Base-by-base conservation (phyloP, 2,888 invertebrate species). In the Pristionchus exspectatus region DNA sequence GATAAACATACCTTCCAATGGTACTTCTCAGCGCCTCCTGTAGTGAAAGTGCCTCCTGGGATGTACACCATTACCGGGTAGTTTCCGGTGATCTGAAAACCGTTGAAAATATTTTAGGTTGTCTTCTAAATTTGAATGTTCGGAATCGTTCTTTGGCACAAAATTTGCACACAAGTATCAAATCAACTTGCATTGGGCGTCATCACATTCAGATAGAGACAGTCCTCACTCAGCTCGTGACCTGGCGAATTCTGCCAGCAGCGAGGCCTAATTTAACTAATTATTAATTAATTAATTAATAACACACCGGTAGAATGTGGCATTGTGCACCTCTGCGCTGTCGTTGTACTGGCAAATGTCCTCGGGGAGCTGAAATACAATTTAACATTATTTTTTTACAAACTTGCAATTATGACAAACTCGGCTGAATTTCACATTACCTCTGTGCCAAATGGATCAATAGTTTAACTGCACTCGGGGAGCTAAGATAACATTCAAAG, bases 41-140 rank as follows among this genome's bases (percentile, higher is more conserved):
- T 69, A 21, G 87, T 87, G 69, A 69, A 87, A 4, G 87, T 44
- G n/a, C 87, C 87, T 24, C 87, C 87, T 44, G 69, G 87, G 27
- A 87, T 87, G 50, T 21, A 87, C 24, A 87, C 87, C 69, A 87
- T 63, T 21, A 87, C 69, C 1, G 87, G 87, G 27, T 69, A 69
- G 21, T 1, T 66, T 18, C 66, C 66, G 87, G 56, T n/a, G 16
- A 72, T n/a, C 87, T 87, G 74, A 18, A 38, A 74, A 38, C 24
- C 27, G 14, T n/a, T 14, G n/a, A 66, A 66, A 66, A n/a, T 10
- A 27, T 21, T n/a, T 9, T 24, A 21, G n/a, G n/a, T n/a, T 3
- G n/a, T n/a, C 3, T 27, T 10, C 10, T 18, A 27, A 69, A 7
- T 69, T 14, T 10, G 14, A 27, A 72, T 30, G 10, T 66, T 24